phyloP scores from a whole-genome alignment of 2,797 vertebrate genomes.

The Hylomyscus alleni region DNA sequence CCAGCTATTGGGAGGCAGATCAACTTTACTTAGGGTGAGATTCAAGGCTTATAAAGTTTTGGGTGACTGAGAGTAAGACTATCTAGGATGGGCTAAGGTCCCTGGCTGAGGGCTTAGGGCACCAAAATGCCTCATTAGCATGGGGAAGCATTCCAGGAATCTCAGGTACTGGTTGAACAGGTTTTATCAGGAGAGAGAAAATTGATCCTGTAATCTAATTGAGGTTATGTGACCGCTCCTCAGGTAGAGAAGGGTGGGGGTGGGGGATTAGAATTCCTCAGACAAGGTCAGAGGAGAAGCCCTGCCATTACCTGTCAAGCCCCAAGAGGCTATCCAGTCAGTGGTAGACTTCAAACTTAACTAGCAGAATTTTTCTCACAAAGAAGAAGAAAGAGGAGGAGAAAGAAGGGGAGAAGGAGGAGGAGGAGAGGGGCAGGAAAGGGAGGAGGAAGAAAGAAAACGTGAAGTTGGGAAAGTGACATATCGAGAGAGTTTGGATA shows the following conservation, averaged over 20 bases:
- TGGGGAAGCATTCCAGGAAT: neutral
- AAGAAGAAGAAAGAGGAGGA: neutral
- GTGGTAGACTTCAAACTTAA: neutral
- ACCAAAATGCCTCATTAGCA: neutral
- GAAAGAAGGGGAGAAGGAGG: too few relatives aligned
- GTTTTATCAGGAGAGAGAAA: neutral
- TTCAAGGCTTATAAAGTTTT: neutral
- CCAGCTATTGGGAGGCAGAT: neutral
- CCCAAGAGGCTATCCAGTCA: neutral
- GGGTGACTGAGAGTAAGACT: neutral
- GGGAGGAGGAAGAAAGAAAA: neutral
- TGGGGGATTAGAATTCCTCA: neutral
- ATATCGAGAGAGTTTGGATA: neutral
- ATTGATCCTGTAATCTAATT: neutral
- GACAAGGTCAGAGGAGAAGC: neutral
- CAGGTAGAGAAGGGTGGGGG: neutral
- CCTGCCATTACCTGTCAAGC: too few relatives aligned
- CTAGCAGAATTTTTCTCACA: neutral
- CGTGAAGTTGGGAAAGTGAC: neutral
- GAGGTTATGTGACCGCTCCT: neutral
- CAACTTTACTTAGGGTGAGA: neutral
- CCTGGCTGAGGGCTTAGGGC: neutral
- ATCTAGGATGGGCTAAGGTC: neutral
- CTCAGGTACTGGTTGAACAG: neutral
- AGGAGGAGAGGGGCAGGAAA: too few relatives aligned